Percentiles rank a stretch among this genome's conserved stretches.
These are phyloP conservation scores for Tokudaia tokunoshimensis DNA, from an alignment of 2,797 vertebrate genomes.

Conservation along the genomic window DNA sequence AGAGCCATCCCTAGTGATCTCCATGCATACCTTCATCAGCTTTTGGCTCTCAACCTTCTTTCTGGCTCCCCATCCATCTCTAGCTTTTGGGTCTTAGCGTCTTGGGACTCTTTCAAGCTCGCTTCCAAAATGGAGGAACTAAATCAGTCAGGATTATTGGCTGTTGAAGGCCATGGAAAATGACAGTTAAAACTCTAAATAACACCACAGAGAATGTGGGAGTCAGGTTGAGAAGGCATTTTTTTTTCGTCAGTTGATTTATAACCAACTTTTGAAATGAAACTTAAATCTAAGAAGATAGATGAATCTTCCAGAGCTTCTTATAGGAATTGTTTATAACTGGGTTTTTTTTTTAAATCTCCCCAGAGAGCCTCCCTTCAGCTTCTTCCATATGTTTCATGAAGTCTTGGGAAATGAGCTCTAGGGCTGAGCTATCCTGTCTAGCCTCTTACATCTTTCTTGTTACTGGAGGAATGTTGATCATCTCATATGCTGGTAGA, in stretches of 20 bases:
- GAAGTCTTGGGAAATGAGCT: slow-evolving; percentile 70
- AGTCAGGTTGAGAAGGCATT: slow-evolving; percentile 57
- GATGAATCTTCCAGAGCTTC: slow-evolving; percentile 77
- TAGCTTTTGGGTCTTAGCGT: slow-evolving; percentile 3
- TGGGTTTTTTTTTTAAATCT: background rate
- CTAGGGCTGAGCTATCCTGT: slow-evolving; percentile 30
- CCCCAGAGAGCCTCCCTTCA: slow-evolving; percentile 55
- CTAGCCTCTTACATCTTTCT: slow-evolving; percentile 10
- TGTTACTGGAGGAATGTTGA: slow-evolving; percentile 3
- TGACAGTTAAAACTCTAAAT: slow-evolving; percentile 75
- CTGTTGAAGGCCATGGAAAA: slow-evolving; percentile 60
- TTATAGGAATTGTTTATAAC: slow-evolving; percentile 82
- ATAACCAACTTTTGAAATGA: slow-evolving; percentile 83
- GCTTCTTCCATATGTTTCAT: slow-evolving; percentile 70
- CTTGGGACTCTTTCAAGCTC: slow-evolving; percentile 45
- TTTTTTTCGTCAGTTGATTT: slow-evolving; percentile 80
- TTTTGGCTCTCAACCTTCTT: background rate
- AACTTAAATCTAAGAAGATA: slow-evolving; percentile 84
- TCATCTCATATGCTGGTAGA: background rate
- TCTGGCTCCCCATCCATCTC: background rate
- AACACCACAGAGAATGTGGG: slow-evolving; percentile 66
- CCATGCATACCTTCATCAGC: accelerated
- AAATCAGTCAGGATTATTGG: slow-evolving; percentile 61
- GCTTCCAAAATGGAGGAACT: slow-evolving; percentile 58
- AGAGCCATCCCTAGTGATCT: accelerated